These are phyloP conservation scores for Noctua fimbriata DNA, from an alignment of 2,888 invertebrate genomes.

Conservation along the genomic window DNA sequence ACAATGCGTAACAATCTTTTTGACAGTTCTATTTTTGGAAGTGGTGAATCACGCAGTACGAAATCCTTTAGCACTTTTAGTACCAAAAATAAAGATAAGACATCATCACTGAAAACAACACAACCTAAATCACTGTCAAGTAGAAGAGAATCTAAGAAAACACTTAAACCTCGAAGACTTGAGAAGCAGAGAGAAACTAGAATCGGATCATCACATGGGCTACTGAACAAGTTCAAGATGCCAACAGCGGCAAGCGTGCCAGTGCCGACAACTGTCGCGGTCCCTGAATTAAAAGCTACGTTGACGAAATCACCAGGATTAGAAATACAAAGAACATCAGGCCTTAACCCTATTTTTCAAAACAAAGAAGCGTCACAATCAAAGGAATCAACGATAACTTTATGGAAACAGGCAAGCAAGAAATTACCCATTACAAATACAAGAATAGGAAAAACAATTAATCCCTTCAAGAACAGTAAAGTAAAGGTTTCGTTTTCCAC, in stretches of 20 bases:
- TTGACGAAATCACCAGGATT: slow-evolving; percentile 29
- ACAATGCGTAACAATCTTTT: slow-evolving; percentile 75
- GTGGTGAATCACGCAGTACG: slow-evolving; percentile 30
- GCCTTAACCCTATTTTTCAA: slow-evolving; percentile 4
- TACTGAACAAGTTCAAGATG: slow-evolving; percentile 62
- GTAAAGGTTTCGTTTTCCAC: slow-evolving; percentile 56
- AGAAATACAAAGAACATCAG: slow-evolving; percentile 19
- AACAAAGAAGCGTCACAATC: slow-evolving; percentile 17
- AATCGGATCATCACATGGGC: slow-evolving; percentile 15
- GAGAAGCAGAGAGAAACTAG: slow-evolving; percentile 27
- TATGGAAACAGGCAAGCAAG: slow-evolving; percentile 33
- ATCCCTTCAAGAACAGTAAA: slow-evolving; percentile 53
- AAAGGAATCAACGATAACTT: slow-evolving; percentile 39
- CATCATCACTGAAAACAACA: slow-evolving; percentile 10
- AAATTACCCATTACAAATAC: slow-evolving; percentile 33
- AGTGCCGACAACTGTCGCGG: slow-evolving; percentile 67
- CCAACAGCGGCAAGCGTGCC: slow-evolving; percentile 72
- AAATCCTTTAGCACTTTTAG: slow-evolving; percentile 29
- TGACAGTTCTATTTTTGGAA: slow-evolving; percentile 67
- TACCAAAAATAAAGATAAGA: slow-evolving; percentile 37
- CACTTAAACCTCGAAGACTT: slow-evolving; percentile 24
- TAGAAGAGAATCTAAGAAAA: slow-evolving; percentile 36
- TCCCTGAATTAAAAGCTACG: slow-evolving; percentile 64
- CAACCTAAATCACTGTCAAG: slow-evolving; percentile 25
- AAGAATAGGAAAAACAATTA: slow-evolving; percentile 44